Conservation (phyloP, 2,797 vertebrate species). For the Ceyx erithaca region DNA sequence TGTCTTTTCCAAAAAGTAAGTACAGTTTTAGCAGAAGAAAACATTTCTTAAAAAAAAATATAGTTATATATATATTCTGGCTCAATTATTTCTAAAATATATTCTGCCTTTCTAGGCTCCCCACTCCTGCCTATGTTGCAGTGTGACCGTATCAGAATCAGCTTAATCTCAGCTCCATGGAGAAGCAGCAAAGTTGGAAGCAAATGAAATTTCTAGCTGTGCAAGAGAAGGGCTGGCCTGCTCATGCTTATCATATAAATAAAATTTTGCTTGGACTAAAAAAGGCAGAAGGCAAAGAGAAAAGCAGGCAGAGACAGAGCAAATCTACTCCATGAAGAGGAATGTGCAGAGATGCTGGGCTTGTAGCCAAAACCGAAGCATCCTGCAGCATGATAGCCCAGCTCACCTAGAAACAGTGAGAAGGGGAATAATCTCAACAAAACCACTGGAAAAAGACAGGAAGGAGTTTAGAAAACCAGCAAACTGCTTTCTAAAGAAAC, state of each 20-base stretch:
- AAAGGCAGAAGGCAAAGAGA: background rate
- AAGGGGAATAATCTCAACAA: background rate
- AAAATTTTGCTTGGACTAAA: background rate
- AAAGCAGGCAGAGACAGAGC: background rate
- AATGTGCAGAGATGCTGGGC: background rate
- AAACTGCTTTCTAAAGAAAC: background rate
- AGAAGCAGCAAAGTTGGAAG: background rate
- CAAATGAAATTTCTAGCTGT: background rate
- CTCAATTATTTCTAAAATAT: background rate
- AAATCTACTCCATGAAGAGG: background rate
- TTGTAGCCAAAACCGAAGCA: slow-evolving; percentile 15
- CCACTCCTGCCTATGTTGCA: background rate
- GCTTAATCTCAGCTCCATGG: background rate
- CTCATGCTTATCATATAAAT: background rate
- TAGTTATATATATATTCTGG: background rate
- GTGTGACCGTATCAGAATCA: background rate
- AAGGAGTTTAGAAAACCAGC: background rate
- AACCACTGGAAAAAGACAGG: background rate
- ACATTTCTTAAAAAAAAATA: background rate
- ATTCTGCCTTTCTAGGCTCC: background rate
- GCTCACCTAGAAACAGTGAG: background rate
- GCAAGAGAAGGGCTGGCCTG: background rate
- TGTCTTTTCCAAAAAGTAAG: background rate
- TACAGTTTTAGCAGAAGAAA: background rate
- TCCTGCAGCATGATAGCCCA: background rate